Evolutionary conservation across 1,140 invertebrate species (phyloP), one percentile per base, ranked within the genome.

Genomic region (Trichonephila inaurata): DNA sequence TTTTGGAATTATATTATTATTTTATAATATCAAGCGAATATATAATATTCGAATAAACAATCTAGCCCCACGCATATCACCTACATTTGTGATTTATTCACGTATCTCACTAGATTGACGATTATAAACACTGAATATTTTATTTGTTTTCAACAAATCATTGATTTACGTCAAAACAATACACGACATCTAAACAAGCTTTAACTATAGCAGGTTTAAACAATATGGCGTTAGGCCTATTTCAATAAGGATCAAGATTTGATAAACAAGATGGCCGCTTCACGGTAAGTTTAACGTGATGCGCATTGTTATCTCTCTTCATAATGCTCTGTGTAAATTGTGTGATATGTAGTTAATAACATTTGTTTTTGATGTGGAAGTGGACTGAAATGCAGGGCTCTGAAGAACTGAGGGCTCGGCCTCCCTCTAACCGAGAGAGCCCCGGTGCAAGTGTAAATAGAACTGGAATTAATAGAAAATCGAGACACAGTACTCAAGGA

Each of bases 381-480:
- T 88, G 85, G 66, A 72, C 61, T 89, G 88, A 89, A 51, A 94
- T 94, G 93, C 93, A 88, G 81, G 89, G 93, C 64, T 87, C 93
- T n/a, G 93, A 94, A n/a, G 93, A 94, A 90, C 93, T 72, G 81
- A 90, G 88, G 86, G 85, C 88, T 85, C 93, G 93, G 77, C 61
- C 24, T 44, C 33, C 66, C n/a, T 64, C 0, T 28, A 90, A 86
- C 44, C 77, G 89, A 18, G 89, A 94, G 12, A 91, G 88, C 1
- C 93, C 93, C 24, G 93, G 89, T 62, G 24, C 61, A 24, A 85
- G 64, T 94, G 86, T 60, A 89, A 89, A 88, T 66, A 88, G 86
- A 82, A 82, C 69, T 89, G 82, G 82, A 69, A 21, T 16, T 61
- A 60, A 33, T 44, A 90, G 93, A 44, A 90, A 85, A 72, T 61